Conservation (phyloP, 2,888 invertebrate species). For the Drosophila mercatorum region DNA sequence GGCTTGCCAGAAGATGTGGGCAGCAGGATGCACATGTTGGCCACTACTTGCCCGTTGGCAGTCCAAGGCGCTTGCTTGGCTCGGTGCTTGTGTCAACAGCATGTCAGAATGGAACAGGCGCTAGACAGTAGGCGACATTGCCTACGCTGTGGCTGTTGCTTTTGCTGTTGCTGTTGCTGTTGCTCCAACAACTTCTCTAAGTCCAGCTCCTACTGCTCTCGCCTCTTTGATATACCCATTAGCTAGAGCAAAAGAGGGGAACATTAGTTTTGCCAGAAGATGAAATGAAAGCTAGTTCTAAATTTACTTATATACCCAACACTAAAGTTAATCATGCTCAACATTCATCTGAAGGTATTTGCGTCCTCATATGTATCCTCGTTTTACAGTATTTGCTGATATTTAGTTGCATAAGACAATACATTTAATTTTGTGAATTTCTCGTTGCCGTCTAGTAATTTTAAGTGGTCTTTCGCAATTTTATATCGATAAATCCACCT, state of each 20-base stretch:
- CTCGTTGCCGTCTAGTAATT: too few relatives aligned
- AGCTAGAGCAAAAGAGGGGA: too few relatives aligned
- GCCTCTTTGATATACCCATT: slow-evolving; percentile 26
- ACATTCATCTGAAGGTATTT: too few relatives aligned
- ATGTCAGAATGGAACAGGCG: slow-evolving; percentile 76
- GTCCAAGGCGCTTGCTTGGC: slow-evolving; percentile 58
- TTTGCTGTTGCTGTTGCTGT: slow-evolving; percentile 39
- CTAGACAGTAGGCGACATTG: slow-evolving; percentile 73
- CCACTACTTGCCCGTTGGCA: slow-evolving; percentile 54
- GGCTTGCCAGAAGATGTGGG: slow-evolving; percentile 57
- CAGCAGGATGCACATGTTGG: slow-evolving; percentile 60
- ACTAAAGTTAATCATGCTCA: too few relatives aligned
- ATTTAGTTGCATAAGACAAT: too few relatives aligned
- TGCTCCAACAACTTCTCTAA: slow-evolving; percentile 32
- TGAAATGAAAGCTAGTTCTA: too few relatives aligned
- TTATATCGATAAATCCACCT: too few relatives aligned
- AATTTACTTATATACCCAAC: too few relatives aligned
- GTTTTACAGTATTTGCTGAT: too few relatives aligned
- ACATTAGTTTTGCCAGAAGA: background rate
- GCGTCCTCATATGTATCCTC: too few relatives aligned
- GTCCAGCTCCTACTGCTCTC: slow-evolving; percentile 25
- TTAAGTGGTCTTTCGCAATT: too few relatives aligned
- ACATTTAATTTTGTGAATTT: too few relatives aligned
- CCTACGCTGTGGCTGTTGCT: slow-evolving; percentile 49
- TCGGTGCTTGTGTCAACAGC: slow-evolving; percentile 82